These are phyloP conservation scores for Brevimyrus niger DNA, from an alignment of 2,113 vertebrate species.

Conservation along the genomic window DNA sequence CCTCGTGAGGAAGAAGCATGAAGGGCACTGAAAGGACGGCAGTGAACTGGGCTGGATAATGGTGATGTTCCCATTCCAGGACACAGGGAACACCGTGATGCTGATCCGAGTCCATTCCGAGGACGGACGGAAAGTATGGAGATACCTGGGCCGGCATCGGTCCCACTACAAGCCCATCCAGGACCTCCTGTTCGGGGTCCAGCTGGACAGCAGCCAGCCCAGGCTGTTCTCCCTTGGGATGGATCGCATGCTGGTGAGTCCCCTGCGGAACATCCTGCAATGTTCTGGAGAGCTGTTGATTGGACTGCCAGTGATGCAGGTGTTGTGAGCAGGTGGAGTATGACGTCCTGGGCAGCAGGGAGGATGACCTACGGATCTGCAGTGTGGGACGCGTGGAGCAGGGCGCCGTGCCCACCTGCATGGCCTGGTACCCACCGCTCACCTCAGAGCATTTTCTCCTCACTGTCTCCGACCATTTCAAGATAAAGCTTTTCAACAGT, in stretches of 20 bases:
- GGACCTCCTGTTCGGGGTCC: constrained; percentile 77
- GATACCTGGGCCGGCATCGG: constrained; percentile 66
- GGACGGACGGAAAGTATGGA: constrained; percentile 53
- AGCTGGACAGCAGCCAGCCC: constrained; percentile 63
- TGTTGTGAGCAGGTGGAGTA: constrained; percentile 76
- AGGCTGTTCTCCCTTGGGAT: constrained; percentile 81
- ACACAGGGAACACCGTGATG: constrained; percentile 66
- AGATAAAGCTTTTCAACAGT: constrained; percentile 83
- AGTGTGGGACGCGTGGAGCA: constrained; percentile 70
- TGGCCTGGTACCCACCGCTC: constrained; percentile 83
- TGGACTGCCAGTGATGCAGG: neutral
- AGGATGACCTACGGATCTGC: constrained; percentile 60
- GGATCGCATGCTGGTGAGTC: constrained; percentile 72
- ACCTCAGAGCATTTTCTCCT: constrained; percentile 76
- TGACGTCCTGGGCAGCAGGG: constrained; percentile 61
- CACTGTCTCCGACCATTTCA: constrained; percentile 70
- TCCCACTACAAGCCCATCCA: constrained; percentile 79
- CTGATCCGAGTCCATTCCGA: constrained; percentile 55
- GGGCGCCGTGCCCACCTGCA: constrained; percentile 64
- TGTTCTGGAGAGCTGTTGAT: neutral
- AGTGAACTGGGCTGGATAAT: neutral
- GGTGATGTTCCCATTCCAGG: constrained; percentile 50
- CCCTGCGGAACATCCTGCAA: neutral
- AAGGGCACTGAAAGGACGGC: neutral
- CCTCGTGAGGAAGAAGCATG: neutral